These are phyloP conservation scores for Hemicrepidius hirtus DNA, from an alignment of 2,888 invertebrate species.

Conservation along the genomic window DNA sequence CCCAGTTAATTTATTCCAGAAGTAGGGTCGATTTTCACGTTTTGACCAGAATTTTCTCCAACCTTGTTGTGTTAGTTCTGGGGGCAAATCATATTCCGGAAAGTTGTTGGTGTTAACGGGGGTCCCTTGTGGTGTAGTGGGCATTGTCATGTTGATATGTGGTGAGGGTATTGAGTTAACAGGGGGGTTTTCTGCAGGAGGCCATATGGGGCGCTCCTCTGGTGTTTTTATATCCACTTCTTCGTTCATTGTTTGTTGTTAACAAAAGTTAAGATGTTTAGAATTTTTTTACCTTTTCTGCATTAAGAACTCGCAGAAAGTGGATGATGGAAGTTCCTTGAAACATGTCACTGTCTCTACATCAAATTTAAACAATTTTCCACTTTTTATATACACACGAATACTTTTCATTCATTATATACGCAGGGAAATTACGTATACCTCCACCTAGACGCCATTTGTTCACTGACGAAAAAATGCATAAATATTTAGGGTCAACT, in stretches of 20 bases:
- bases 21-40: constrained; percentile 95
- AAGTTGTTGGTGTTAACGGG: constrained; percentile 73
- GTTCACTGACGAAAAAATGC: constrained; percentile 69
- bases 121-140: constrained; percentile 76
- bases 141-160: constrained; percentile 71
- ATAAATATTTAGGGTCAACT: constrained; percentile 44
- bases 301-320: constrained; percentile 37
- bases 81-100: constrained; percentile 74
- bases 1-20: constrained; percentile 96
- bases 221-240: constrained; percentile 67
- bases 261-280: constrained; percentile 47
- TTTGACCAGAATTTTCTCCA: constrained; percentile 99
- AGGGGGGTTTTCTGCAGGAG: constrained; percentile 65
- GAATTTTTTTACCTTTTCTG: constrained; percentile 49
- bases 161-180: constrained; percentile 65
- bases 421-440: constrained; percentile 69
- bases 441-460: constrained; percentile 72
- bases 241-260: constrained; percentile 69
- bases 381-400: constrained; percentile 58
- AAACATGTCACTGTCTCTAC: constrained; percentile 35
- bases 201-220: constrained; percentile 68
- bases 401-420: constrained; percentile 70
- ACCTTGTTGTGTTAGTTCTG: constrained; percentile 87
- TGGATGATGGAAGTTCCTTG: constrained; percentile 28
- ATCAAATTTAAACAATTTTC: constrained; percentile 47